A percentile compares a stretch with the other conserved stretches of the same genome.
These are phyloP conservation scores for Eurois occulta DNA, from an alignment of 2,888 invertebrate genomes.

Conservation along the genomic window DNA sequence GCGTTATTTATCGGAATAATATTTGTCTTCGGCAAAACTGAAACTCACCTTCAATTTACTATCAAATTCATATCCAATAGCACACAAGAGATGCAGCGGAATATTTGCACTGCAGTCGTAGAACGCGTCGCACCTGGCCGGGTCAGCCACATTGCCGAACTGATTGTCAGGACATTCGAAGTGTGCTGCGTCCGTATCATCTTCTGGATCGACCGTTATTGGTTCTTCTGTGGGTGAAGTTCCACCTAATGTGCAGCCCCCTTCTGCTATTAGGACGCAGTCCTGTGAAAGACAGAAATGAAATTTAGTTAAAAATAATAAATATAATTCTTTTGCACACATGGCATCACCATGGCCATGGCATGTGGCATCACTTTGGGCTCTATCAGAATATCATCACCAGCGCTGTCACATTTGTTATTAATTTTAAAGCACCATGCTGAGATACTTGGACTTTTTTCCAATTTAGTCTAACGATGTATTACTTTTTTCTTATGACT, in stretches of 20 bases:
- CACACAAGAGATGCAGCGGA: conserved; percentile 27
- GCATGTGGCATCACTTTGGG: too few relatives aligned
- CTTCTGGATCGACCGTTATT: conserved; percentile 1
- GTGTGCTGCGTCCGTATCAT: background rate
- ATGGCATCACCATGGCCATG: too few relatives aligned
- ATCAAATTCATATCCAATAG: conserved; percentile 42
- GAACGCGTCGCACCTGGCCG: conserved; percentile 49
- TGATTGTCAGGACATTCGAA: conserved; percentile 30
- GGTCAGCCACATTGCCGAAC: conserved; percentile 48
- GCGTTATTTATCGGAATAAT: background rate
- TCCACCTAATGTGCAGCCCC: conserved; percentile 14
- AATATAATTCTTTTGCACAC: background rate
- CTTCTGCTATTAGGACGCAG: conserved; percentile 20
- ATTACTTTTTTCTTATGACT: too few relatives aligned
- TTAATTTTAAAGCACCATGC: too few relatives aligned
- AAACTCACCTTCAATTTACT: conserved; percentile 23
- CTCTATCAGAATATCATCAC: too few relatives aligned
- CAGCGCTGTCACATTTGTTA: too few relatives aligned
- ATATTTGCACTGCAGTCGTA: conserved; percentile 37
- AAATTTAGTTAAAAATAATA: background rate
- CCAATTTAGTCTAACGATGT: too few relatives aligned
- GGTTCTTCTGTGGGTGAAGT: background rate
- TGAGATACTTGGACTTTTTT: too few relatives aligned
- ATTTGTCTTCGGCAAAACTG: background rate
- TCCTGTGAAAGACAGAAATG: background rate